phyloP scores from a whole-genome alignment of 2,113 vertebrate genomes.

The Petaurus breviceps region DNA sequence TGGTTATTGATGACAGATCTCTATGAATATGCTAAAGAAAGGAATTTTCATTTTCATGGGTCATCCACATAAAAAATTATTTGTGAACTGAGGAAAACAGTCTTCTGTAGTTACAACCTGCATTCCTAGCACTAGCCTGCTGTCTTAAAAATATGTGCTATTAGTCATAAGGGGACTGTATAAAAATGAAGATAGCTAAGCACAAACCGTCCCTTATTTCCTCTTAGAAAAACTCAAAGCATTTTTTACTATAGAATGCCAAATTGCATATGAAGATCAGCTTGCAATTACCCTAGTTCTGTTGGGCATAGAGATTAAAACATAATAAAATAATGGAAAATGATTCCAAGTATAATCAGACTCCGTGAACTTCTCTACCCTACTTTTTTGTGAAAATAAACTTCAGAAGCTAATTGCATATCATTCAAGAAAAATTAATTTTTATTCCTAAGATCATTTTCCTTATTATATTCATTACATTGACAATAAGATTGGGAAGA shows the following conservation, averaged over 20 bases:
- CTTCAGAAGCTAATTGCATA: slow-evolving; percentile 47
- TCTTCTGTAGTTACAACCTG: not conserved
- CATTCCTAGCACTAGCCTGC: not conserved
- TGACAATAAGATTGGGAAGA: slow-evolving; percentile 53
- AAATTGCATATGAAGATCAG: slow-evolving; percentile 34
- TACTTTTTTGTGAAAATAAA: slow-evolving; percentile 55
- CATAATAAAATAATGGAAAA: slow-evolving; percentile 37
- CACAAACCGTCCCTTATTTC: slow-evolving; percentile 6
- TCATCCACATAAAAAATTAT: not conserved
- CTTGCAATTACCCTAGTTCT: slow-evolving; percentile 30
- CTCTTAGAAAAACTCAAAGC: slow-evolving; percentile 35
- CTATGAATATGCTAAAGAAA: not conserved
- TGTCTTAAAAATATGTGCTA: slow-evolving; percentile 7
- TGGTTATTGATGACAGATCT: not conserved
- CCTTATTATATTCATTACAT: slow-evolving; percentile 29
- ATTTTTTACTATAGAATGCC: not conserved
- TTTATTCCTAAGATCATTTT: slow-evolving; percentile 22
- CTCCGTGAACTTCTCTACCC: slow-evolving; percentile 21
- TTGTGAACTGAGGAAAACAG: not conserved
- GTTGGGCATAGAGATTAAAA: not conserved
- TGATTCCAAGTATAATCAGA: slow-evolving; percentile 60
- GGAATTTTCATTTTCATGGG: slow-evolving; percentile 10
- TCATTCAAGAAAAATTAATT: slow-evolving; percentile 60
- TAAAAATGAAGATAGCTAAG: slow-evolving; percentile 23
- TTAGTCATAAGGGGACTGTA: not conserved